phyloP scores from a whole-genome alignment of 2,113 vertebrate species.

The Lipophrys pholis region DNA sequence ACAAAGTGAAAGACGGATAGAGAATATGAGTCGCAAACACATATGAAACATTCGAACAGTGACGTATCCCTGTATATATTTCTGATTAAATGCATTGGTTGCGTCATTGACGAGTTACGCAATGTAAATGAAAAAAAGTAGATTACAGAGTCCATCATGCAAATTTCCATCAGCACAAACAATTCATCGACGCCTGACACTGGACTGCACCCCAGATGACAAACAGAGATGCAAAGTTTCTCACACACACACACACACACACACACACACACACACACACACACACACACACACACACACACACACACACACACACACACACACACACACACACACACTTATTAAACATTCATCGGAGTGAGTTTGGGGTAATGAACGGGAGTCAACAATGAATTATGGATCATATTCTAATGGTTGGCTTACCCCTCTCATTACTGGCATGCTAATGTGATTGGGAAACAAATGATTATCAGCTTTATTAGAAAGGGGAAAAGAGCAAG shows the following conservation, averaged over 20 bases:
- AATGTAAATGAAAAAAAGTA: constrained; percentile 52
- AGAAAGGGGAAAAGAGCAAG: constrained; percentile 51
- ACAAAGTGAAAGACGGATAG: constrained; percentile 17
- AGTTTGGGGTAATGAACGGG: constrained; percentile 78
- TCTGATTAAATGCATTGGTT: constrained; percentile 57
- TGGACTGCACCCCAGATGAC: constrained; percentile 46
- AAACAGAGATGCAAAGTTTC: constrained; percentile 53
- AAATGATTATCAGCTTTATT: constrained; percentile 78
- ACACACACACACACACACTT: constrained; percentile 45
- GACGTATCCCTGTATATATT: constrained; percentile 59
- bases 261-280: background rate
- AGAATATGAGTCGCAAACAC: constrained; percentile 16
- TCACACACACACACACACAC: background rate
- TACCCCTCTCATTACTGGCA: constrained; percentile 80
- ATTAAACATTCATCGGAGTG: constrained; percentile 79
- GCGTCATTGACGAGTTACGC: constrained; percentile 58
- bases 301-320: background rate
- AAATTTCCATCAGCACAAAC: constrained; percentile 57
- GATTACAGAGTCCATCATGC: constrained; percentile 53
- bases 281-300: no score
- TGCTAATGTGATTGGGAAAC: constrained; percentile 78
- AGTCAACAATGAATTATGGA: constrained; percentile 86
- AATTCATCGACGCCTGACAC: constrained; percentile 51
- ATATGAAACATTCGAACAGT: constrained; percentile 36
- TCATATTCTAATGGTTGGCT: constrained; percentile 82